These are phyloP conservation scores for Diogma glabrata DNA, from an alignment of 2,888 invertebrate species.

Conservation along the genomic window DNA sequence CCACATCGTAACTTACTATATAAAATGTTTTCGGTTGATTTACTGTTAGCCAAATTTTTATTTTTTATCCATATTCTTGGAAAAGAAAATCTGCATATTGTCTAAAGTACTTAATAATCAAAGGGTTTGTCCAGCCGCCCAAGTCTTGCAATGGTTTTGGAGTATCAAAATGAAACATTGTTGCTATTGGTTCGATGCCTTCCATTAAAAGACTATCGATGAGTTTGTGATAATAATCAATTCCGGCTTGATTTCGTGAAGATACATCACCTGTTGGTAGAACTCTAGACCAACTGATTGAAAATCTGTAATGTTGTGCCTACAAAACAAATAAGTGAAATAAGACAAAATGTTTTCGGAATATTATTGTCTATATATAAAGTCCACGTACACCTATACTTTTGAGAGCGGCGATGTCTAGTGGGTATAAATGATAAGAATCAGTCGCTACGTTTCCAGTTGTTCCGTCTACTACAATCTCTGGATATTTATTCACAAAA, in stretches of 20 bases:
- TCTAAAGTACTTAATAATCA: conserved; percentile 38
- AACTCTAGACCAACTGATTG: conserved; percentile 33
- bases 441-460: conserved; percentile 45
- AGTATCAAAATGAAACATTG: conserved; percentile 44
- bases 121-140: conserved; percentile 41
- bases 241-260: conserved; percentile 25
- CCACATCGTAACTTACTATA: conserved; percentile 38
- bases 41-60: conserved; percentile 45
- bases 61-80: conserved; percentile 38
- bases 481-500: conserved; percentile 22
- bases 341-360: too few species aligned
- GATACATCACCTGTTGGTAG: conserved; percentile 44
- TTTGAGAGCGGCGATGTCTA: conserved; percentile 42
- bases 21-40: conserved; percentile 43
- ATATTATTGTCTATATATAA: too few species aligned
- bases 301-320: conserved; percentile 45
- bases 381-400: too few species aligned
- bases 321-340: too few species aligned
- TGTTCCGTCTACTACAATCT: conserved; percentile 30
- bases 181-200: conserved; percentile 48
- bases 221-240: neutral
- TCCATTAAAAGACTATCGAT: neutral
- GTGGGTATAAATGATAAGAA: conserved; percentile 42
- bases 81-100: conserved; percentile 39
- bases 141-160: conserved; percentile 41